phyloP scores from a whole-genome alignment of 2,888 invertebrate species.

The Ariolimax columbianus region DNA sequence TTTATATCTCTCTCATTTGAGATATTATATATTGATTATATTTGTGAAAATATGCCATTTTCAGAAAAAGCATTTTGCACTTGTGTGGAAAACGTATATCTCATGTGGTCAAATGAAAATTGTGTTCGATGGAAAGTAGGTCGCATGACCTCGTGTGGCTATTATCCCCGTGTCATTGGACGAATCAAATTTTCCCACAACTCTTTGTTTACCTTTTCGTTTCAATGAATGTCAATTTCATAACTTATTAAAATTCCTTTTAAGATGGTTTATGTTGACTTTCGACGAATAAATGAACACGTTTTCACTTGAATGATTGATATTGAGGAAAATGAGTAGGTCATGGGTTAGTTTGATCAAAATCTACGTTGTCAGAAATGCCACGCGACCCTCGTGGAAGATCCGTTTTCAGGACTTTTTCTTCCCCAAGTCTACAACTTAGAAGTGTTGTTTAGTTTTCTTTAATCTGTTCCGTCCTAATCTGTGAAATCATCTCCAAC shows the following conservation, averaged over 20 bases:
- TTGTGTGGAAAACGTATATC: neutral
- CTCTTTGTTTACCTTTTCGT: conserved; percentile 50
- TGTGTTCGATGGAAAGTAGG: conserved; percentile 49
- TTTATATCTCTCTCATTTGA: conserved; percentile 6
- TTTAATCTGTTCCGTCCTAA: no score
- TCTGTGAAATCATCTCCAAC: no score
- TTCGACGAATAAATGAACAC: neutral
- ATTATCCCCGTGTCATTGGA: conserved; percentile 45
- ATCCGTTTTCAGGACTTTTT: conserved; percentile 36
- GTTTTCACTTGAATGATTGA: neutral
- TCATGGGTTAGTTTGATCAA: neutral
- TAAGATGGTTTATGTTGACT: neutral
- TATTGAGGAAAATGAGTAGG: neutral
- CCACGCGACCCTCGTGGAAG: conserved; percentile 34
- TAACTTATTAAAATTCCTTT: neutral
- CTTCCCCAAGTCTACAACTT: no score
- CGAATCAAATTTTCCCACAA: conserved; percentile 52
- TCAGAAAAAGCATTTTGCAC: neutral
- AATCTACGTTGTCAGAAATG: conserved; percentile 10
- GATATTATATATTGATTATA: neutral
- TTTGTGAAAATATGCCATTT: neutral
- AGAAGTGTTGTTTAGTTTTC: no score
- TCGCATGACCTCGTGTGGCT: conserved; percentile 54
- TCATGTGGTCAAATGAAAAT: conserved; percentile 26
- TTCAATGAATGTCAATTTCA: neutral